These are phyloP conservation scores for Mesoclemmys tuberculata DNA, from an alignment of 2,113 vertebrate genomes.

Conservation along the genomic window DNA sequence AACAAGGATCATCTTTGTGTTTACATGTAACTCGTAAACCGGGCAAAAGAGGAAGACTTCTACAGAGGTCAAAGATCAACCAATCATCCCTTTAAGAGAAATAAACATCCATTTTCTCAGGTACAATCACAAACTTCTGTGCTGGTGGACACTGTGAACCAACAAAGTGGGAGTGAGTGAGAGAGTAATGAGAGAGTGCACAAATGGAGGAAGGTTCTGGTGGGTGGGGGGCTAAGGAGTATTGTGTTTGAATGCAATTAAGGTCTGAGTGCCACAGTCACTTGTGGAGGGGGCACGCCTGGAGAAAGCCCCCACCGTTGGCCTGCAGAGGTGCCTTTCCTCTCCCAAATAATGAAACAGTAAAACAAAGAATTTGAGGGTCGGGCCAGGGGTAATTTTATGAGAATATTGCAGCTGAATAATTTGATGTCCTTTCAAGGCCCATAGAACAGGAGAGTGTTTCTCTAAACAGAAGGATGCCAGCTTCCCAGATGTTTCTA, in stretches of 20 bases:
- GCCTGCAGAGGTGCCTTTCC: not conserved
- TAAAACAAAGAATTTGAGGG: accelerated
- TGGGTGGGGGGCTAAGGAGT: accelerated
- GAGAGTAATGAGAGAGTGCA: not conserved
- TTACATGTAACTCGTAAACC: slow-evolving; percentile 30
- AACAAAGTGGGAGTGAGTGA: accelerated
- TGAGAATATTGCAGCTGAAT: not conserved
- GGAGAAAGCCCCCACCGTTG: not conserved
- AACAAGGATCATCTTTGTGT: slow-evolving; percentile 39
- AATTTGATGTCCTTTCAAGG: not conserved
- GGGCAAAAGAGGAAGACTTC: slow-evolving; percentile 84
- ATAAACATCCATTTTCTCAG: slow-evolving; percentile 57
- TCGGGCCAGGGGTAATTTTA: not conserved
- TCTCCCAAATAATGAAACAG: not conserved
- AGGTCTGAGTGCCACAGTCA: not conserved
- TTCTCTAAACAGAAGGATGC: not conserved
- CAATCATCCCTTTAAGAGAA: slow-evolving; percentile 83
- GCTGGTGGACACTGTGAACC: slow-evolving; percentile 4
- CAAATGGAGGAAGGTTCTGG: not conserved
- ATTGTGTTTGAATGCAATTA: not conserved
- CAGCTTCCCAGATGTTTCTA: not conserved
- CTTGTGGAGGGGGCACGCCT: not conserved
- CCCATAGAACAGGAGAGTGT: not conserved
- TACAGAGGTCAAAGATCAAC: slow-evolving; percentile 83
- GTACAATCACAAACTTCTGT: slow-evolving; percentile 33